Base-by-base conservation (phyloP, 2,888 invertebrate species). In the Latrodectus elegans region DNA sequence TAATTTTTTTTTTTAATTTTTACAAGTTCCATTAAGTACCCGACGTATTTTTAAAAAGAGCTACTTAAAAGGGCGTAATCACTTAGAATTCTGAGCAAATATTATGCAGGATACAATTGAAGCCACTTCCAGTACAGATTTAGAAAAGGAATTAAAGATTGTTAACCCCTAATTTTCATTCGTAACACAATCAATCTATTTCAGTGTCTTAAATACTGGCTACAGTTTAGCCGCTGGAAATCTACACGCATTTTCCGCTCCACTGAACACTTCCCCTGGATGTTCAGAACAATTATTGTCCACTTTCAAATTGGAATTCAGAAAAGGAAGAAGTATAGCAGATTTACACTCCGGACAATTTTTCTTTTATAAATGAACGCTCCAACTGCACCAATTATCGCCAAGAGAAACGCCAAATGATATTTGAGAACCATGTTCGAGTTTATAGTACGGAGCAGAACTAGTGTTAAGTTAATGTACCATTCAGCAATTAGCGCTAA, bases 361-460 rank as follows among this genome's bases (percentile, higher is more conserved):
- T 60, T 15, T 12, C 60, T 15, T 12, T n/a, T 38, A 38, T 12
- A 15, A 60, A 60, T 60, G 60, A 60, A 60, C 60, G 60, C 60
- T 60, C 60, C 60, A 60, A 60, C n/a, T 60, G 60, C 60, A 60
- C 14, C 60, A 60, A 60, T 60, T 60, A 60, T 60, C 60, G 60
- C 60, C 60, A 60, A 60, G n/a, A 60, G 12, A 60, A 60, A 60
- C 60, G 60, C 60, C 60, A 60, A 60, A 60, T 15, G n/a, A 60
- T 60, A 60, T 60, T 60, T 15, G 14, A n/a, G n/a, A 60, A 60
- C 60, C 60, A 60, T 60, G 60, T 60, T 60, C 60, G n/a, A 60
- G 60, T 10, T 60, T 12, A 60, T n/a, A n/a, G 4, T n/a, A 11
- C n/a, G 14, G 60, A 15, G 60, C 60, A 60, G 12, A n/a, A 6